Conservation (phyloP, 2,888 invertebrate genomes). For the Ypsolopha sequella region DNA sequence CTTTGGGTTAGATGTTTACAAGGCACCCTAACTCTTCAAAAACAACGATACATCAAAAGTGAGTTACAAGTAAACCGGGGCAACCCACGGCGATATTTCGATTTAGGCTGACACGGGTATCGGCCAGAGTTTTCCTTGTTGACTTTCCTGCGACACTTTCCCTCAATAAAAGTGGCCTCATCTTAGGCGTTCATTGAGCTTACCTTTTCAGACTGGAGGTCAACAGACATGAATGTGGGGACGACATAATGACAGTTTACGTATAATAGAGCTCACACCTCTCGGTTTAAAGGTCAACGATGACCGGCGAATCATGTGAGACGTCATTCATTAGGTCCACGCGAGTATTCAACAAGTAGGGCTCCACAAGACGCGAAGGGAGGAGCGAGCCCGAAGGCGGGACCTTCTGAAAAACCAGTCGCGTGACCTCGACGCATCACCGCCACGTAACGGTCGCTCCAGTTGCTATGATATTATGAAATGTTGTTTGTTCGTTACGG, state of each 20-base stretch:
- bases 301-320: constrained; percentile 41
- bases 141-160: constrained; percentile 36
- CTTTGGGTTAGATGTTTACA: constrained; percentile 51
- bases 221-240: constrained; percentile 6
- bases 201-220: constrained; percentile 11
- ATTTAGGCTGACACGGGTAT: constrained; percentile 46
- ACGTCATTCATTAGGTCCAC: constrained; percentile 41
- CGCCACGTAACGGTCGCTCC: constrained; percentile 42
- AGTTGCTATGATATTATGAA: constrained; percentile 48
- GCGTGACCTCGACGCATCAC: constrained; percentile 46
- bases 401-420: constrained; percentile 40
- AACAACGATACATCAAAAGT: constrained; percentile 66
- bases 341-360: constrained; percentile 50
- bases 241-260: neutral
- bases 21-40: constrained; percentile 47
- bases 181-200: neutral
- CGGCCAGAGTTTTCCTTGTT: constrained; percentile 26
- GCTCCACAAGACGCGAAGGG: constrained; percentile 51
- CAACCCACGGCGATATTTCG: constrained; percentile 40
- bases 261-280: neutral
- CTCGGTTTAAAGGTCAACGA: constrained; percentile 10
- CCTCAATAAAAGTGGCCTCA: constrained; percentile 21
- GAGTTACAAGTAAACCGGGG: constrained; percentile 56
- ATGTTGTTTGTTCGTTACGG: constrained; percentile 41
- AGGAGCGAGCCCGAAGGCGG: constrained; percentile 37